Percentiles rank a stretch among this genome's conserved stretches.
Evolutionary conservation across 1,140 invertebrate species (phyloP).

Genomic region (Tetragonula clypearis): DNA sequence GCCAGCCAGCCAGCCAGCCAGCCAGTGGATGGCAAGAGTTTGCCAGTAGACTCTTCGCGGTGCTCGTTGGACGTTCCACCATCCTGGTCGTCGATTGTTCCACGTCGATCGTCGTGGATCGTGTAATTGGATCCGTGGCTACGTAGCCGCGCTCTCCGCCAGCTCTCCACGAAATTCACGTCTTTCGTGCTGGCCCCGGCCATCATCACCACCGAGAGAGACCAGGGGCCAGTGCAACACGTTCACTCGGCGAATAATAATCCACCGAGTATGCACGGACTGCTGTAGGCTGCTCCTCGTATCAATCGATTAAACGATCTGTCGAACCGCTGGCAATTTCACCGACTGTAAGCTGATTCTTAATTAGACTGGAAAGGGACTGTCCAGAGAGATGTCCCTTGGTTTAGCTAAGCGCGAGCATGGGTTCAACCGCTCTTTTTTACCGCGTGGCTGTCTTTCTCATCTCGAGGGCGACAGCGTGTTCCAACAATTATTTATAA

Average conservation of each 20-base stretch:
- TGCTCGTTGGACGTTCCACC: slow-evolving; percentile 43
- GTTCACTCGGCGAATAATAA: background rate
- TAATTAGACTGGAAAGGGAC: background rate
- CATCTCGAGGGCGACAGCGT: too few relatives aligned
- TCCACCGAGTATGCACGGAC: background rate
- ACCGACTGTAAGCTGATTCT: background rate
- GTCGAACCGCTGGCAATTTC: background rate
- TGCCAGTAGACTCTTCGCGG: slow-evolving; percentile 41
- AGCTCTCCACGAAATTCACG: slow-evolving; percentile 16
- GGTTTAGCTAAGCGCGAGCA: background rate
- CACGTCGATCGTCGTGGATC: slow-evolving; percentile 56
- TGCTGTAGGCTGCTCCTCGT: background rate
- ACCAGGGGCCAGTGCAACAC: background rate
- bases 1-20: background rate
- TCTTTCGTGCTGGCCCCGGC: background rate
- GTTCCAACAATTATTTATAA: too few relatives aligned
- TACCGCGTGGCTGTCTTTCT: too few relatives aligned
- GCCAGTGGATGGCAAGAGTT: slow-evolving; percentile 48
- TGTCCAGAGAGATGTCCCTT: too few relatives aligned
- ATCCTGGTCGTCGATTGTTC: slow-evolving; percentile 56
- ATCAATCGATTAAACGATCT: slow-evolving; percentile 2
- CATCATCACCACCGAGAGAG: background rate
- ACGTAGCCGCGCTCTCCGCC: background rate
- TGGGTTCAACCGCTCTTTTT: background rate
- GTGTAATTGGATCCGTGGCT: slow-evolving; percentile 57